These are phyloP conservation scores for Conomelus anceps DNA, from an alignment of 2,888 invertebrate species.

Conservation along the genomic window DNA sequence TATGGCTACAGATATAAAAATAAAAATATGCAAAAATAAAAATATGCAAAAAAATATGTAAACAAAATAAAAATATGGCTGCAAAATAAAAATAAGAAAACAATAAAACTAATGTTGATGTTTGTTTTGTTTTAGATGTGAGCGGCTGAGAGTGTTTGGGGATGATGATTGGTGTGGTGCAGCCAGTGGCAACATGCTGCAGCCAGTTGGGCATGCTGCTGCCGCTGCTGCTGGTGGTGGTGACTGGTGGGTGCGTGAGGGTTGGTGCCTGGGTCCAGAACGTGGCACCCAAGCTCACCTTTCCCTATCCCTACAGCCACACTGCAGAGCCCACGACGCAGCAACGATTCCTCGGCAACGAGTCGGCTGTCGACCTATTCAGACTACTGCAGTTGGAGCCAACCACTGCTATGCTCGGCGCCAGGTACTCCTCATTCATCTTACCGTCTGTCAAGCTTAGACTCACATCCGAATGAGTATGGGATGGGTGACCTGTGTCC, in stretches of 20 bases:
- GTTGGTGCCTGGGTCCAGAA: constrained; percentile 23
- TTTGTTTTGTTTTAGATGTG: neutral
- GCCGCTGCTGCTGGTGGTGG: constrained; percentile 16
- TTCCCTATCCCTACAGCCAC: constrained; percentile 42
- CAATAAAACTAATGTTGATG: neutral
- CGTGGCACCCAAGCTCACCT: constrained; percentile 21
- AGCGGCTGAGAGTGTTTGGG: neutral
- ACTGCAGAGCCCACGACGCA: constrained; percentile 64
- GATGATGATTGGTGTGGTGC: neutral
- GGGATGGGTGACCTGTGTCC: neutral
- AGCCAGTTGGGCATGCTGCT: constrained; percentile 12
- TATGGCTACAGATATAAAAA: too few species aligned
- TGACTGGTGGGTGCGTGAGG: constrained; percentile 15
- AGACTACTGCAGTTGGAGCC: constrained; percentile 82
- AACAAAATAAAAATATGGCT: neutral
- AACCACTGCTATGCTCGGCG: constrained; percentile 79
- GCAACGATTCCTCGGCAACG: constrained; percentile 73
- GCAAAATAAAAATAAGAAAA: neutral
- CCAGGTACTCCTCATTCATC: constrained; percentile 63
- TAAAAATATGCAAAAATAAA: too few species aligned
- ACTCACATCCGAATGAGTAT: neutral
- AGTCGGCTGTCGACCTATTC: constrained; percentile 76
- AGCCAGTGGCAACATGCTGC: constrained; percentile 13
- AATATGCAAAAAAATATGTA: too few species aligned
- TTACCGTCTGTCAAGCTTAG: neutral